Conservation (phyloP, 1,140 invertebrate genomes). For the Bilobella aurantiaca region DNA sequence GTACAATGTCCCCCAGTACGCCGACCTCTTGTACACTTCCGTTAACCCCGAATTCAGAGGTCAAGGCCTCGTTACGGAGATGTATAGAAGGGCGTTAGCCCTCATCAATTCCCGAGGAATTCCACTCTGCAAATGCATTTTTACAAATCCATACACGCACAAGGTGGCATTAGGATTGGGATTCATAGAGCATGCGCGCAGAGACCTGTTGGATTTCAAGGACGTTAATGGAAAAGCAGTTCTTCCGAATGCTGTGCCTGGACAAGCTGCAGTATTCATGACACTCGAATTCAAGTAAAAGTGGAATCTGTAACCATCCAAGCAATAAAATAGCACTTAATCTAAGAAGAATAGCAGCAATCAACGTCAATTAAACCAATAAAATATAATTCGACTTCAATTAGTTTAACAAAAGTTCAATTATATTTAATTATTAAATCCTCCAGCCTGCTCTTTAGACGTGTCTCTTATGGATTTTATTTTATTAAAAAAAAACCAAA, state of each 20-base stretch:
- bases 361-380: too few species aligned
- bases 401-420: too few species aligned
- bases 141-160: slow-evolving; percentile 15
- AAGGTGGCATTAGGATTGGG: slow-evolving; percentile 11
- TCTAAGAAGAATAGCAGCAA: too few species aligned
- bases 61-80: slow-evolving; percentile 24
- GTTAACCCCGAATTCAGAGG: slow-evolving; percentile 21
- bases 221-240: slow-evolving; percentile 8
- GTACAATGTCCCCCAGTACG: slow-evolving; percentile 18
- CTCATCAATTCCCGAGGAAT: slow-evolving; percentile 10
- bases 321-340: too few species aligned
- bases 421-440: too few species aligned
- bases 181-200: slow-evolving; percentile 15
- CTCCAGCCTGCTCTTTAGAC: too few species aligned
- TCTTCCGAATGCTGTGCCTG: slow-evolving; percentile 2
- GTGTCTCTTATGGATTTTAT: too few species aligned
- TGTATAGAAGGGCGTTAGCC: slow-evolving; percentile 22
- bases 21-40: slow-evolving; percentile 18
- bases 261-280: slow-evolving; percentile 6
- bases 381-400: too few species aligned
- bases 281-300: slow-evolving; percentile 7
- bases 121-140: slow-evolving; percentile 8
- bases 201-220: neutral
- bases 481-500: too few species aligned
- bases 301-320: too few species aligned